Evolutionary conservation across 2,113 vertebrate genomes (phyloP), one percentile per base, ranked within the genome.

Genomic region (Semnornis frantzii): DNA sequence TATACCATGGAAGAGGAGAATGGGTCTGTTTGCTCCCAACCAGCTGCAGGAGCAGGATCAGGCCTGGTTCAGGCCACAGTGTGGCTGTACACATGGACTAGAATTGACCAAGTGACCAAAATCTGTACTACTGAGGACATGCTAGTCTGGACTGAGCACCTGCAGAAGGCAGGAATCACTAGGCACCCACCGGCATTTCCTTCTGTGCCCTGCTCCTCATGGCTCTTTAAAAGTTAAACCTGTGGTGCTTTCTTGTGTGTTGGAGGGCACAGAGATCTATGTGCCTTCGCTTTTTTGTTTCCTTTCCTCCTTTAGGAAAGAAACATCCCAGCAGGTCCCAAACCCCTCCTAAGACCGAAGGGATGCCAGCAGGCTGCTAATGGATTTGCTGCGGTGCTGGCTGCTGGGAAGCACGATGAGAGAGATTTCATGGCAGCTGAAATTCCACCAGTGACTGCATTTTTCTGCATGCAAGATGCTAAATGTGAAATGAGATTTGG

Each of bases 391-490:
- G 65, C 6, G 54, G 82, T 91, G 72, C 76, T 77, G 60, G 58
- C 87, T 74, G 79, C 28, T 0, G 59, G 64, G 85, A 55, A 95
- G 65, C 75, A 44, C 2, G 76, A 90, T 94, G 93, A 95, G 76
- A 95, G 93, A 92, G 76, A 33, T 94, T 86, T 85, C 75, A 58
- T 25, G 58, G 91, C 94, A 95, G 93, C 91, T 94, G 85, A 93
- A 94, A 87, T 92, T 92, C 90, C 91, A 95, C 80, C 50, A 44
- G 34, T 3, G 31, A 65, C 79, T 74, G 79, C 72, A 44, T 89
- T 92, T 91, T 92, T 89, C 73, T 79, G 18, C 58, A 58, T 89
- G 37, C 65, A 39, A 68, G 82, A 70, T 72, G 52, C 62, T 60
- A 58, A 92, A 94, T 59, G 89, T 91, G 94, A 87, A 93, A 91